phyloP scores from a whole-genome alignment of 2,888 invertebrate species.

The Habrosyne pyritoides region DNA sequence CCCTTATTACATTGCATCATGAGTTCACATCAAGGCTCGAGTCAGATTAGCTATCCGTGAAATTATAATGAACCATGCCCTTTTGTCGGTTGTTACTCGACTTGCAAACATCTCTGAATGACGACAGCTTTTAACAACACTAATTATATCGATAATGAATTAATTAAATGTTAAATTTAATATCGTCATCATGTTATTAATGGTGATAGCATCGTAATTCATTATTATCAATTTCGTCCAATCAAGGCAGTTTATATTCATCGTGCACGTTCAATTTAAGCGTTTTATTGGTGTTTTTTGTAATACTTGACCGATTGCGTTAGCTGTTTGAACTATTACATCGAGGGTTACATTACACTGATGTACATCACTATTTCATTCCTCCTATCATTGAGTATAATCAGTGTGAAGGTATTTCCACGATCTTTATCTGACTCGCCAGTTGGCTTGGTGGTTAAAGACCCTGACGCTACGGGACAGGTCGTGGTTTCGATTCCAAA shows the following conservation, averaged over 20 bases:
- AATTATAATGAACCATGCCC: slow-evolving; percentile 30
- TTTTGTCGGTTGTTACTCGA: slow-evolving; percentile 16
- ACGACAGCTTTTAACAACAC: not conserved
- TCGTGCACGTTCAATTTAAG: not conserved
- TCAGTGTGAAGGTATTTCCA: too few relatives aligned
- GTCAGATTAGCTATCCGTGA: slow-evolving; percentile 16
- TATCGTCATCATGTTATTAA: not conserved
- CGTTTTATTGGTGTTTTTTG: not conserved
- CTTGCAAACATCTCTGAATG: not conserved
- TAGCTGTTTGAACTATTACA: not conserved
- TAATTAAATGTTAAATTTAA: slow-evolving; percentile 5
- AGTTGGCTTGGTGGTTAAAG: too few relatives aligned
- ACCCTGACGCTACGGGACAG: too few relatives aligned
- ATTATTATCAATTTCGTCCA: not conserved
- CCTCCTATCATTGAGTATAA: not conserved
- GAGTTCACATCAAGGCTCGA: slow-evolving; percentile 15
- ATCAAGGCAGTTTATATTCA: not conserved
- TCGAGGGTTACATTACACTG: not conserved
- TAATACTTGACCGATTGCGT: not conserved
- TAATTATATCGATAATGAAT: slow-evolving; percentile 10
- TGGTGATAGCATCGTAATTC: not conserved
- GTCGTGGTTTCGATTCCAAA: too few relatives aligned
- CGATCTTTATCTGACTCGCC: too few relatives aligned
- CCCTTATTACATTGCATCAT: slow-evolving; percentile 12
- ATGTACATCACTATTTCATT: not conserved